A percentile compares a stretch with the other conserved stretches of the same genome.
These are phyloP conservation scores for Aptenodytes patagonicus DNA, from an alignment of 2,113 vertebrate species.

Conservation along the genomic window DNA sequence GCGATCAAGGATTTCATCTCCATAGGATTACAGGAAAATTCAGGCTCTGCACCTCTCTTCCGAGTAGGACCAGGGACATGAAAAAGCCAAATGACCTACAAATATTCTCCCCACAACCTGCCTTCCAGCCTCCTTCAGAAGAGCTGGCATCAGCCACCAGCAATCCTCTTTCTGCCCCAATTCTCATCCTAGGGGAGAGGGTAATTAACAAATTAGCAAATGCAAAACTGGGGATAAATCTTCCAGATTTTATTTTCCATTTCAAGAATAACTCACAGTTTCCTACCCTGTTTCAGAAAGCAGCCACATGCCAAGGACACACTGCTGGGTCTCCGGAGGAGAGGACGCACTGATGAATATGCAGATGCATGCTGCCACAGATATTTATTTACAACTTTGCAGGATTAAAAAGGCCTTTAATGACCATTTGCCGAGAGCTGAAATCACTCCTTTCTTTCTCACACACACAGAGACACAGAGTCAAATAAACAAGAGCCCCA, in stretches of 20 bases:
- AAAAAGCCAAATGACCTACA: neutral
- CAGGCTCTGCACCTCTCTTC: neutral
- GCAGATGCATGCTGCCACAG: neutral
- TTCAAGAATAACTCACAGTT: neutral
- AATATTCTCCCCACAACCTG: neutral
- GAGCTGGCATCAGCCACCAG: neutral
- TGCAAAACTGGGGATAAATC: neutral
- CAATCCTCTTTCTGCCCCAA: neutral
- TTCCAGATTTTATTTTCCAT: neutral
- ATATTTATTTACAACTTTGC: slow-evolving; percentile 15
- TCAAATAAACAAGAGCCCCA: neutral
- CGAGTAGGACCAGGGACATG: neutral
- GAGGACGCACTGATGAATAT: neutral
- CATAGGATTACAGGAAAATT: neutral
- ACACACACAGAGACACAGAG: neutral
- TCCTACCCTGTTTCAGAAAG: neutral
- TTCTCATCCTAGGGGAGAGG: neutral
- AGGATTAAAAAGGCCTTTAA: slow-evolving; percentile 28
- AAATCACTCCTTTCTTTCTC: neutral
- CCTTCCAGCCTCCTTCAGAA: neutral
- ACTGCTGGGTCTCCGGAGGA: neutral
- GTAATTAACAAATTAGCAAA: neutral
- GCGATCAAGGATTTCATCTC: neutral
- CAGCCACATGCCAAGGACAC: neutral
- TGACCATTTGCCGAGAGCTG: neutral